Evolutionary conservation across 2,797 vertebrate genomes (phyloP).

Genomic region (Pipistrellus nathusii): DNA sequence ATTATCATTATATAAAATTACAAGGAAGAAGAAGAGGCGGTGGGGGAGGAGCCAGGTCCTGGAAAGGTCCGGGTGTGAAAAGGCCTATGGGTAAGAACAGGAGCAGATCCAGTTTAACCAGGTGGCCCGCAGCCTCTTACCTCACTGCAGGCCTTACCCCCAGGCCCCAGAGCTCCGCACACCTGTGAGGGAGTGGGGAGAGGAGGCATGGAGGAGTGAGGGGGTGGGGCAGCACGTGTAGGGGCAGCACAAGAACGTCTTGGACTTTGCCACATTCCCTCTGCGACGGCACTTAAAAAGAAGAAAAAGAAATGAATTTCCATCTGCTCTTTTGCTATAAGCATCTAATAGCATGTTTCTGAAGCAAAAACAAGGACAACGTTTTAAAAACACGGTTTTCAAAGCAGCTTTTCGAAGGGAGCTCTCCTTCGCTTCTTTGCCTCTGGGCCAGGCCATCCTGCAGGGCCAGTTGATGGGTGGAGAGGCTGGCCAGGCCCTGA

Average conservation of each 20-base stretch:
- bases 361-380: neutral
- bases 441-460: too few species aligned
- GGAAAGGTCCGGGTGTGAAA: neutral
- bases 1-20: neutral
- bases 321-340: neutral
- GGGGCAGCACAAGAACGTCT: neutral
- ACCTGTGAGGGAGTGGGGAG: neutral
- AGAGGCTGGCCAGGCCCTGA: neutral
- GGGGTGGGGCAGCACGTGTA: neutral
- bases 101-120: neutral
- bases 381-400: neutral
- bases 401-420: neutral
- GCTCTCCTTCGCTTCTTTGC: neutral
- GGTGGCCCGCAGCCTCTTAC: neutral
- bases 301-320: neutral
- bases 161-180: neutral
- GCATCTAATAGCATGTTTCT: neutral
- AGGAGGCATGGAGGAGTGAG: too few species aligned
- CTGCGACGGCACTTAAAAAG: neutral
- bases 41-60: neutral
- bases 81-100: neutral
- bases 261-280: neutral
- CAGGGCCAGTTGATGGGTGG: neutral
- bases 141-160: neutral
- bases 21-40: neutral